Conservation (phyloP, 1,140 invertebrate species). For the Drosophila burlai region DNA sequence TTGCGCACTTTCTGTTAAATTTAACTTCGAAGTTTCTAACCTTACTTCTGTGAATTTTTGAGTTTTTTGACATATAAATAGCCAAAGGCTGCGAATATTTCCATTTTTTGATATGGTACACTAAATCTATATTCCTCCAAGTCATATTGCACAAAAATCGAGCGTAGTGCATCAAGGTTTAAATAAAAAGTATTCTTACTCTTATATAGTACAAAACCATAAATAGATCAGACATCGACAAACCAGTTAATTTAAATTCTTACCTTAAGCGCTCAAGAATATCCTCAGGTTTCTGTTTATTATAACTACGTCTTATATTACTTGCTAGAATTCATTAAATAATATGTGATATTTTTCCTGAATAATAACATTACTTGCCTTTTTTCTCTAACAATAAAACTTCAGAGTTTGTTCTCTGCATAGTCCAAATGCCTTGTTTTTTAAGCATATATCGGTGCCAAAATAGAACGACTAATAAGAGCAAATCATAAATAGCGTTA, state of each 20-base stretch:
- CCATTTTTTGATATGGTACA: too few species aligned
- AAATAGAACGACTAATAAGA: conserved; percentile 96
- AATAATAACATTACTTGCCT: conserved; percentile 12
- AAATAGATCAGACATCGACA: neutral
- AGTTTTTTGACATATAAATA: too few species aligned
- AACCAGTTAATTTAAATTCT: neutral
- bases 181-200: neutral
- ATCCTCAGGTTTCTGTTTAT: conserved; percentile 33
- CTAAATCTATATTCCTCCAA: too few species aligned
- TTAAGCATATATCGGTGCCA: conserved; percentile 93
- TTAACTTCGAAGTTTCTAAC: too few species aligned
- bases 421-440: conserved; percentile 71
- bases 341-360: neutral
- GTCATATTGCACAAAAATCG: too few species aligned
- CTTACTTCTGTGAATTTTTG: too few species aligned
- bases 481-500: conserved; percentile 94
- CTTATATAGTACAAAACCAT: neutral
- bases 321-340: conserved; percentile 10
- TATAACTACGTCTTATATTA: conserved; percentile 10
- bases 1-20: too few species aligned
- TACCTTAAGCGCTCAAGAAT: conserved; percentile 56
- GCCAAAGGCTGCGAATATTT: too few species aligned
- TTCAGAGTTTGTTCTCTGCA: conserved; percentile 33
- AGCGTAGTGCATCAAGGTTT: too few species aligned
- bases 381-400: conserved; percentile 10